Evolutionary conservation across 2,797 vertebrate species (phyloP).

Genomic region (Sebastes cheni): DNA sequence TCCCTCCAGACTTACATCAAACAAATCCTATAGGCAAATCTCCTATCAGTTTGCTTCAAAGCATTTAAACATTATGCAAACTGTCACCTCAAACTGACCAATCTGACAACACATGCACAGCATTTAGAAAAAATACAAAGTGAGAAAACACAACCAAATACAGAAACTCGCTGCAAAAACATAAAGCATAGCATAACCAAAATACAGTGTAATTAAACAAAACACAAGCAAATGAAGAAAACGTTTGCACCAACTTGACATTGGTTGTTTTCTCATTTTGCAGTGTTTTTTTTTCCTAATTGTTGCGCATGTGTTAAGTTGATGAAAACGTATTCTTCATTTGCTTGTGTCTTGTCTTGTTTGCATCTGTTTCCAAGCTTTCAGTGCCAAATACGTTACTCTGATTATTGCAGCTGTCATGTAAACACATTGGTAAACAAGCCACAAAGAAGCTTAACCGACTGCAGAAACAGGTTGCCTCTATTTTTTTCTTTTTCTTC

Average conservation of each 20-base stretch:
- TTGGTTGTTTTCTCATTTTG: not conserved
- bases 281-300: not conserved
- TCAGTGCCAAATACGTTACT: not conserved
- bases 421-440: constrained; percentile 47
- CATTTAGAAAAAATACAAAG: no score
- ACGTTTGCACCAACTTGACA: not conserved
- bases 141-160: not conserved
- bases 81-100: not conserved
- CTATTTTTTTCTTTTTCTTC: not conserved
- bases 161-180: not conserved
- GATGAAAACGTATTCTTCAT: not conserved
- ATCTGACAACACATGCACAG: not conserved
- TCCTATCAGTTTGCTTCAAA: constrained; percentile 1
- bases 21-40: constrained; percentile 42
- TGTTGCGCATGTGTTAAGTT: not conserved
- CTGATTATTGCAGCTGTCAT: constrained; percentile 38
- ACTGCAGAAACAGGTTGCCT: not conserved
- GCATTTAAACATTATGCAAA: constrained; percentile 13
- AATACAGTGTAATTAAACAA: not conserved
- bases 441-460: constrained; percentile 53
- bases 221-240: not conserved
- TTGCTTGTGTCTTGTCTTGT: not conserved
- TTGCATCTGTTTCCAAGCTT: constrained; percentile 9
- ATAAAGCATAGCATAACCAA: not conserved
- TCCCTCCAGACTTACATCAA: constrained; percentile 14